Conservation (phyloP, 2,888 invertebrate genomes). For the Sminthurides aquaticus region DNA sequence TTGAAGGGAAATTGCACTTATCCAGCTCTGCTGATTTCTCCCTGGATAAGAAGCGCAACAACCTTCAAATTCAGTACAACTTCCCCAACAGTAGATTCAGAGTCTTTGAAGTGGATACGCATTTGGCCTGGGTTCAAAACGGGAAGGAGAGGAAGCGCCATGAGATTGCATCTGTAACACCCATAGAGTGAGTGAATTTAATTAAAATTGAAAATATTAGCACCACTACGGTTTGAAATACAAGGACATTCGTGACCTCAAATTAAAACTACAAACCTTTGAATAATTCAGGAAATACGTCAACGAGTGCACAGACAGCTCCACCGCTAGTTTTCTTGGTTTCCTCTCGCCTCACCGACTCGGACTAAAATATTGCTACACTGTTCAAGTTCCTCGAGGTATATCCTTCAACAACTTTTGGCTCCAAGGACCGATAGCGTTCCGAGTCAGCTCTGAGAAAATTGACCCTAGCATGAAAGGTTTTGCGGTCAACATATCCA, state of each 20-base stretch:
- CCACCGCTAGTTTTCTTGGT: slow-evolving; percentile 25
- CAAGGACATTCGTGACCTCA: no score
- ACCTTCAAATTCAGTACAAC: slow-evolving; percentile 65
- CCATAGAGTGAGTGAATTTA: slow-evolving; percentile 5
- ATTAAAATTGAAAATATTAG: no score
- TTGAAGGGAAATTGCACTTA: slow-evolving; percentile 65
- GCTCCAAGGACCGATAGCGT: slow-evolving; percentile 60
- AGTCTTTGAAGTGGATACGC: slow-evolving; percentile 58
- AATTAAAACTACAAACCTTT: no score
- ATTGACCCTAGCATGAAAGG: slow-evolving; percentile 45
- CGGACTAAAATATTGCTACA: slow-evolving; percentile 66
- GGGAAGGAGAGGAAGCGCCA: slow-evolving; percentile 23
- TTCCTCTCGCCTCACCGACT: slow-evolving; percentile 47
- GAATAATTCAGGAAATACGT: no score
- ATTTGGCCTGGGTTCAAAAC: slow-evolving; percentile 45
- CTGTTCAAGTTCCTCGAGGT: slow-evolving; percentile 48
- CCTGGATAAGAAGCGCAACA: slow-evolving; percentile 57
- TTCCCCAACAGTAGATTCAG: slow-evolving; percentile 75
- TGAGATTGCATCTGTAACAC: background rate
- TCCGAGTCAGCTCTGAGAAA: slow-evolving; percentile 61
- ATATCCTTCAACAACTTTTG: slow-evolving; percentile 50
- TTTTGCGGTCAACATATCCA: slow-evolving; percentile 10
- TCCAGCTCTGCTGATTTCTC: slow-evolving; percentile 67
- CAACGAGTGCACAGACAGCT: slow-evolving; percentile 24
- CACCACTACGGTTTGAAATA: no score